Percentiles rank a stretch among this genome's conserved stretches.
Conservation (phyloP, 2,888 invertebrate species). For the Tetragonisca angustula region DNA sequence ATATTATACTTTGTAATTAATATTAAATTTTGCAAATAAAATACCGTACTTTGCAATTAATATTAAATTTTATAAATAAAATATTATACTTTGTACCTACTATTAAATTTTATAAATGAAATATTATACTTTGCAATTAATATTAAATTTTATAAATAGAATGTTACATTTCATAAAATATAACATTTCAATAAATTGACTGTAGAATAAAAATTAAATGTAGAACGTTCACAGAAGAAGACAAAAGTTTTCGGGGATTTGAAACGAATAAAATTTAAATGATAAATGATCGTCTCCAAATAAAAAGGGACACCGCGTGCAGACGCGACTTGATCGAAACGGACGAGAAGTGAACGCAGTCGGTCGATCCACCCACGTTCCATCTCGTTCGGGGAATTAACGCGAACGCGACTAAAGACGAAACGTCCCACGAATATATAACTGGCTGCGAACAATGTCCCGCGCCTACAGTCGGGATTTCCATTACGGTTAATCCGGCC, state of each 20-base stretch:
- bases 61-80: too few species aligned
- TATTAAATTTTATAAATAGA: too few species aligned
- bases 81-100: too few species aligned
- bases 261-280: background rate
- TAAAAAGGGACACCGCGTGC: background rate
- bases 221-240: background rate
- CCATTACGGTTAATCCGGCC: conserved; percentile 49
- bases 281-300: background rate
- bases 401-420: conserved; percentile 21
- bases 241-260: background rate
- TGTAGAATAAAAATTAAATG: background rate
- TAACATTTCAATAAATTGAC: too few species aligned
- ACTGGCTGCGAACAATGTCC: conserved; percentile 33
- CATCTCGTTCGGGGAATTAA: conserved; percentile 30
- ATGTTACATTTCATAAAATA: too few species aligned
- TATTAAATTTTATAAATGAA: too few species aligned
- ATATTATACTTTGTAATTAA: too few species aligned
- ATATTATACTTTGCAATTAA: too few species aligned
- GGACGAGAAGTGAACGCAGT: background rate
- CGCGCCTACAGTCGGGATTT: conserved; percentile 44
- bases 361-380: conserved; percentile 28
- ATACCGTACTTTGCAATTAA: too few species aligned
- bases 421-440: conserved; percentile 37
- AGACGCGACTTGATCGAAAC: background rate
- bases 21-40: too few species aligned